Evolutionary conservation across 2,888 invertebrate genomes (phyloP).

Genomic region (Protodeltote pygarga): DNA sequence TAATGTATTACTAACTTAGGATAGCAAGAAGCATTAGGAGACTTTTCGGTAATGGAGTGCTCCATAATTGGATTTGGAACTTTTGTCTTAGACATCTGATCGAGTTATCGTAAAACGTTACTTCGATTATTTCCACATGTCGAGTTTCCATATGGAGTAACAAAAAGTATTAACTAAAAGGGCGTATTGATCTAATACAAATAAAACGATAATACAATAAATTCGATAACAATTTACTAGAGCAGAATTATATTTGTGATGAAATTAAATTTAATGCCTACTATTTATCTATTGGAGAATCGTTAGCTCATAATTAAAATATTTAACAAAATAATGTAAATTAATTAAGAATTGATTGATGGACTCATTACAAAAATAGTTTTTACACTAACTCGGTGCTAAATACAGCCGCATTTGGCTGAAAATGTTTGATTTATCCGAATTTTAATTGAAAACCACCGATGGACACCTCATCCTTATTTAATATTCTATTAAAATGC

Average conservation of each 20-base stretch:
- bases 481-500: constrained; percentile 49
- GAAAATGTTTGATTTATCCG: constrained; percentile 33
- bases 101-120: constrained; percentile 46
- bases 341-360: neutral
- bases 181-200: neutral
- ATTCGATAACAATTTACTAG: too few species aligned
- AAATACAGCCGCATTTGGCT: constrained; percentile 5
- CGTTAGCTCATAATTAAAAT: neutral
- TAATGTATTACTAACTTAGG: constrained; percentile 62
- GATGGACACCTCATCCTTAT: constrained; percentile 23
- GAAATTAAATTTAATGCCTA: too few species aligned
- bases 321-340: neutral
- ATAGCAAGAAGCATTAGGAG: constrained; percentile 44
- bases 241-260: too few species aligned
- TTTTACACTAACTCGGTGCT: constrained; percentile 9
- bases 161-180: neutral
- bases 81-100: constrained; percentile 46
- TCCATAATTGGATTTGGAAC: constrained; percentile 51
- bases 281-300: too few species aligned
- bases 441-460: constrained; percentile 44
- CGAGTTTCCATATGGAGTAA: constrained; percentile 4
- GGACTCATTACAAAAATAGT: constrained; percentile 7
- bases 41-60: constrained; percentile 50
- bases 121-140: constrained; percentile 26
- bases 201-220: too few species aligned